Base-by-base conservation (phyloP, 2,888 invertebrate genomes). In the Scaeva pyrastri region DNA sequence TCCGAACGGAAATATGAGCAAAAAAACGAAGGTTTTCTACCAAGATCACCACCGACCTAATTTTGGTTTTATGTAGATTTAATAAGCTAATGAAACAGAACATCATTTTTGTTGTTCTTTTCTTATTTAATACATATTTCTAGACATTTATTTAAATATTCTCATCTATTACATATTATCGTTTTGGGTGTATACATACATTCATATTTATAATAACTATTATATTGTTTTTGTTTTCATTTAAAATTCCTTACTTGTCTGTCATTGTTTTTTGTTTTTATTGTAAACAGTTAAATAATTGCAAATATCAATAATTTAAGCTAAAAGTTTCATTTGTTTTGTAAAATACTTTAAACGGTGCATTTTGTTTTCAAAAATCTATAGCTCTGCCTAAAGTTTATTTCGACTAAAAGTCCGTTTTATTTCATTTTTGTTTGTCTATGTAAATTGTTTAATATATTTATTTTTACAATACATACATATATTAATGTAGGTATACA, bases 141-240 rank as follows among this genome's bases (percentile, higher is more conserved):
- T 78, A 86, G 86, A 82, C 86, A 86, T 86, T 86, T 86, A 86
- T 86, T 86, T 86, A 86, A 78, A 82, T 86, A 82, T 86, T 86
- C 85, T 86, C 82, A 82, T 82, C 86, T 86, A 82, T 86, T 86
- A 86, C 78, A 82, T 78, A 50, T 78, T 78, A 56, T 75, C 55
- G 21, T 81, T 74, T 45, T 66, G 56, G 79, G 78, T 84, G 80
- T 75, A 84, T 87, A 81, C 75, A 87, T 78, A 84, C 72, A 79
- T 74, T n/a, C 8, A 31, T 8, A 58, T 71, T 73, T 70, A 80
- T 72, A 81, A 52, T 66, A 75, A 66, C 71, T 79, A 68, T 21
- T 21, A 64, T 77, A 43, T 23, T 79, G 26, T 58, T 21, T 78
- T 77, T 73, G 31, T 74, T 70, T 73, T 70, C 36, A 43, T 60